Conservation (phyloP, 2,888 invertebrate species). For the Cerastis rubricosa region DNA sequence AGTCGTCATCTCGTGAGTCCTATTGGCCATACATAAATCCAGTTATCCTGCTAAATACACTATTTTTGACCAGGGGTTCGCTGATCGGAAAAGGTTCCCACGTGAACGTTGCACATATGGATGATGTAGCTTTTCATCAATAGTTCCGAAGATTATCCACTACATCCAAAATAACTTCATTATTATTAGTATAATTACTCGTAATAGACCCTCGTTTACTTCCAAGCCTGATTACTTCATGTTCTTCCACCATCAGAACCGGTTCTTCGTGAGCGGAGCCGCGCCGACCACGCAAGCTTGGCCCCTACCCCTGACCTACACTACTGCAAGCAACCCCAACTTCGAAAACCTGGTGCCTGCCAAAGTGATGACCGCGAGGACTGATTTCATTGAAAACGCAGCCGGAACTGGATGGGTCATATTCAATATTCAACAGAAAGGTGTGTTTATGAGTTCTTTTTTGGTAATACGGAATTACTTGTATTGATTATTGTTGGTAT, state of each 20-base stretch:
- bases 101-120: too few relatives aligned
- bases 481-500: not conserved
- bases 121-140: too few relatives aligned
- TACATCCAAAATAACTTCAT: too few relatives aligned
- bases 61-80: too few relatives aligned
- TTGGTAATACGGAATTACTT: not conserved
- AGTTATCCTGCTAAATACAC: too few relatives aligned
- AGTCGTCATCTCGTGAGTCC: too few relatives aligned
- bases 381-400: conserved; percentile 70
- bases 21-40: too few relatives aligned
- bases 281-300: conserved; percentile 78
- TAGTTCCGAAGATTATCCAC: too few relatives aligned
- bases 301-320: conserved; percentile 86
- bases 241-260: conserved; percentile 74
- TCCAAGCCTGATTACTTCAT: not conserved
- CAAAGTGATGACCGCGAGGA: conserved; percentile 74
- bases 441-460: conserved; percentile 72
- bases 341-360: conserved; percentile 78
- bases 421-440: conserved; percentile 91
- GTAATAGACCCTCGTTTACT: not conserved
- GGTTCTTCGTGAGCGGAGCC: conserved; percentile 81
- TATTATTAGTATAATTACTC: too few relatives aligned
- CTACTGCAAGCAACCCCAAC: conserved; percentile 80
- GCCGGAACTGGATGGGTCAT: conserved; percentile 90
- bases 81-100: too few relatives aligned